These are phyloP conservation scores for Urocolius indicus DNA, from an alignment of 2,113 vertebrate species.

Conservation along the genomic window DNA sequence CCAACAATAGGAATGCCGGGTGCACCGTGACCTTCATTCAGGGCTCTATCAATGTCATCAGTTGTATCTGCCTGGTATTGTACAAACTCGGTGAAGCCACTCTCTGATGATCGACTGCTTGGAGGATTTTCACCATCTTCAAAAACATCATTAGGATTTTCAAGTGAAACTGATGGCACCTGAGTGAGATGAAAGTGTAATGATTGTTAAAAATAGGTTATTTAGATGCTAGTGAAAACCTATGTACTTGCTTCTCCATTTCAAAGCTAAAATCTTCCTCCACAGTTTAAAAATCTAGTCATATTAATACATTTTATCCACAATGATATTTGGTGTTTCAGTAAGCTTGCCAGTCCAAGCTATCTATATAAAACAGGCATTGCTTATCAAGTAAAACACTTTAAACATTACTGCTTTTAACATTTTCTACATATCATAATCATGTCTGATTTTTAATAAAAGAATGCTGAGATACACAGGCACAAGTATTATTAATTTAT, in stretches of 20 bases:
- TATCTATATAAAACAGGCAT: background rate
- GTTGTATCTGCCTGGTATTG: constrained; percentile 88
- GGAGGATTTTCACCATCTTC: constrained; percentile 86
- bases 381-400: background rate
- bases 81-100: constrained; percentile 95
- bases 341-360: background rate
- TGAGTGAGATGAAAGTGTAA: constrained; percentile 56
- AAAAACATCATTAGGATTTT: constrained; percentile 85
- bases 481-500: background rate
- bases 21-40: constrained; percentile 56
- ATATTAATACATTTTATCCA: background rate
- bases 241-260: background rate
- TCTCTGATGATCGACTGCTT: constrained; percentile 87
- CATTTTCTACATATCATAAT: background rate
- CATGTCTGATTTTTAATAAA: background rate
- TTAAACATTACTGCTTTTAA: background rate
- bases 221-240: background rate
- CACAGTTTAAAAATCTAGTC: background rate
- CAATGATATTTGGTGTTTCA: background rate
- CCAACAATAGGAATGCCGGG: constrained; percentile 71
- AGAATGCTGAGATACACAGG: background rate
- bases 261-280: background rate
- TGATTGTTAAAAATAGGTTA: background rate
- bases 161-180: constrained; percentile 76
- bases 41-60: constrained; percentile 80